phyloP scores from a whole-genome alignment of 2,113 vertebrate genomes.

The Rhynchomys soricoides region DNA sequence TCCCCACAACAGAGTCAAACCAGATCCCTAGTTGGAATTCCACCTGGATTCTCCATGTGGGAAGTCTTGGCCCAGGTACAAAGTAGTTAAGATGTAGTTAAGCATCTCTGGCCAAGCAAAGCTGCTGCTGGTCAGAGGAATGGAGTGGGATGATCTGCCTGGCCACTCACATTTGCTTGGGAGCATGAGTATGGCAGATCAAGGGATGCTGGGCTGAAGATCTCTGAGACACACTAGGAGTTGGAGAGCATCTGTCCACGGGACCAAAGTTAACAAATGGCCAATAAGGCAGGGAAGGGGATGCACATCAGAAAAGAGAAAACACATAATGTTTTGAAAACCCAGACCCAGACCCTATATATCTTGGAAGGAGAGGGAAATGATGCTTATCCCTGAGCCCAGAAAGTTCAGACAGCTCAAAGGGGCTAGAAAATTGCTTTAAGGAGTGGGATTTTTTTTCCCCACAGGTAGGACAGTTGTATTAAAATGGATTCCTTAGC shows the following conservation, averaged over 20 bases:
- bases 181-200: neutral
- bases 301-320: neutral
- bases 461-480: constrained; percentile 15
- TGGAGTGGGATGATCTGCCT: neutral
- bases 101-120: neutral
- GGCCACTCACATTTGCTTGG: neutral
- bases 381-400: neutral
- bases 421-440: constrained; percentile 24
- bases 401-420: neutral
- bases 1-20: neutral
- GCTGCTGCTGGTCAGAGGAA: neutral
- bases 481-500: constrained; percentile 26
- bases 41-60: neutral
- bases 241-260: neutral
- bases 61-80: constrained; percentile 3
- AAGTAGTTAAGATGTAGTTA: neutral
- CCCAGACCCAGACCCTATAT: neutral
- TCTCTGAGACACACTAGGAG: neutral
- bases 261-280: neutral
- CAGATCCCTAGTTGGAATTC: neutral
- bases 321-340: neutral
- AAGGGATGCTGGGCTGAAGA: neutral
- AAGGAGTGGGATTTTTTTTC: constrained; percentile 24
- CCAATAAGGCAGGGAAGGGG: neutral
- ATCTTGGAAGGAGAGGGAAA: neutral